phyloP scores from a whole-genome alignment of 2,797 vertebrate genomes.

The Esox lucius region DNA sequence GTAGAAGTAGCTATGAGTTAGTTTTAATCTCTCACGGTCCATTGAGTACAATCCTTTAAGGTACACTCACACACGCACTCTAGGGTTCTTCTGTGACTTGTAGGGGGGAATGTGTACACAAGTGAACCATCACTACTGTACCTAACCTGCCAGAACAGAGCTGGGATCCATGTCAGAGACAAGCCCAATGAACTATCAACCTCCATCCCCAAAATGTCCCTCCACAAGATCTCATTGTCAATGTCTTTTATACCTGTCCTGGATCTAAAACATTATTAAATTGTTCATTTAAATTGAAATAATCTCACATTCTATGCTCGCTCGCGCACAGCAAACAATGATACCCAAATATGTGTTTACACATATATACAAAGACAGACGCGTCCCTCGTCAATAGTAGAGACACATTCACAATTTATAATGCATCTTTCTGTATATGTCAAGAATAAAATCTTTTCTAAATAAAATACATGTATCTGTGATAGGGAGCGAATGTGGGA shows the following conservation, averaged over 20 bases:
- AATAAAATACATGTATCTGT: constrained; percentile 83
- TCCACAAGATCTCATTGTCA: constrained; percentile 43
- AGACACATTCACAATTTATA: constrained; percentile 71
- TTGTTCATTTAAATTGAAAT: constrained; percentile 30
- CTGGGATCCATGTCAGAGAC: background rate
- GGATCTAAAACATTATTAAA: constrained; percentile 59
- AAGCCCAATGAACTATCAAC: background rate
- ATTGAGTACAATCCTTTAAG: constrained; percentile 24
- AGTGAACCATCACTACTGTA: background rate
- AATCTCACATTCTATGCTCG: constrained; percentile 33
- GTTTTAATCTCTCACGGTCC: constrained; percentile 25
- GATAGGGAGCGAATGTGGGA: constrained; percentile 61
- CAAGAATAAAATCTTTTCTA: constrained; percentile 83
- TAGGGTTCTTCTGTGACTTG: background rate
- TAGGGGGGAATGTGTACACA: background rate
- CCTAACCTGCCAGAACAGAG: background rate
- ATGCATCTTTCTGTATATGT: constrained; percentile 82
- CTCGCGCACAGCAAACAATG: constrained; percentile 51
- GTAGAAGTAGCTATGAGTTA: constrained; percentile 44
- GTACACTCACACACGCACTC: constrained; percentile 9
- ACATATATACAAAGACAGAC: constrained; percentile 87
- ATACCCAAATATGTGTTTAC: constrained; percentile 77
- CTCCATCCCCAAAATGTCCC: constrained; percentile 12
- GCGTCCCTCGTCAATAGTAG: constrained; percentile 64
- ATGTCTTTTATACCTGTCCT: constrained; percentile 28